Evolutionary conservation across 1,140 invertebrate genomes (phyloP).

Genomic region (Drosophila pallidifrons): DNA sequence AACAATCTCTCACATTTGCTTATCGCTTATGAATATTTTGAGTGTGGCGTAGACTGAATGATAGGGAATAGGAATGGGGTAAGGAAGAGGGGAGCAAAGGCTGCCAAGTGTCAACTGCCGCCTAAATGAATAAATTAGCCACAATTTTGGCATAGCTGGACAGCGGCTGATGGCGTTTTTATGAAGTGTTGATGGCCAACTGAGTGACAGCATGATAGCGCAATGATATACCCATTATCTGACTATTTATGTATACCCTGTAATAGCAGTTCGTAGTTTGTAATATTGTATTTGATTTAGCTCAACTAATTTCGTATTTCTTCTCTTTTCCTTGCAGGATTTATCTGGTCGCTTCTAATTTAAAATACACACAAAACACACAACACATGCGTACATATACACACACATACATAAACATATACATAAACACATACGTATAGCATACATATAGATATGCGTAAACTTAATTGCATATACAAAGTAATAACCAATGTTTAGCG

Average conservation of each 20-base stretch:
- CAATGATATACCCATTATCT: conserved; percentile 6
- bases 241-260: conserved; percentile 5
- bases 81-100: not conserved
- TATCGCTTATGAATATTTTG: conserved; percentile 79
- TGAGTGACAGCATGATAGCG: not conserved
- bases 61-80: not conserved
- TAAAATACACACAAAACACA: conserved; percentile 64
- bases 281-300: not conserved
- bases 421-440: conserved; percentile 57
- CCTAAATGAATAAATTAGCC: conserved; percentile 75
- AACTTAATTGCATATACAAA: conserved; percentile 49
- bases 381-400: conserved; percentile 45
- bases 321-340: conserved; percentile 56
- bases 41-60: not conserved
- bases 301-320: conserved; percentile 7
- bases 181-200: conserved; percentile 67
- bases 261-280: not conserved
- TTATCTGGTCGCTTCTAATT: conserved; percentile 80
- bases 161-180: conserved; percentile 63
- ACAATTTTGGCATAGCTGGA: not conserved
- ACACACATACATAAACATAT: conserved; percentile 48
- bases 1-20: conserved; percentile 62
- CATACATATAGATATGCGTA: conserved; percentile 53
- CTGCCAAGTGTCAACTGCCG: conserved; percentile 67
- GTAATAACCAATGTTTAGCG: conserved; percentile 74